These are phyloP conservation scores for Rhizoglyphus robini DNA, from an alignment of 1,140 invertebrate species.

Conservation along the genomic window DNA sequence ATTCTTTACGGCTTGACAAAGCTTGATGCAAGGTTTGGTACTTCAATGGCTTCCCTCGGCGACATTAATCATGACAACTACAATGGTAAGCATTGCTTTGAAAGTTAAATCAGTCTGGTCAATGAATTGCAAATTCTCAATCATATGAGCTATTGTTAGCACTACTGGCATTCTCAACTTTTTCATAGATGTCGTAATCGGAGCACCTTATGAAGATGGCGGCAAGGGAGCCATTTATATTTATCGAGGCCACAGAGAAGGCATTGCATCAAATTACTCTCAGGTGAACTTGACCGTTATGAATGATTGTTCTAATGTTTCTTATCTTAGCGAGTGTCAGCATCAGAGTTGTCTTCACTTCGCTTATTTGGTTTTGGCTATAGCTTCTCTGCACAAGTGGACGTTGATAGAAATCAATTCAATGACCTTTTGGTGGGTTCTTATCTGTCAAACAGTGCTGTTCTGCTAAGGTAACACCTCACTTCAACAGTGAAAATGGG, in stretches of 20 bases:
- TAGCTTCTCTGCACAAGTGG: slow-evolving; percentile 2
- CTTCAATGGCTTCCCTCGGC: slow-evolving; percentile 34
- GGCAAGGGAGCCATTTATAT: slow-evolving; percentile 40
- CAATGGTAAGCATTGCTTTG: slow-evolving; percentile 34
- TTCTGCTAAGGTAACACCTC: slow-evolving; percentile 10
- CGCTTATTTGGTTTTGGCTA: slow-evolving; percentile 18
- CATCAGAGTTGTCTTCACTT: not conserved
- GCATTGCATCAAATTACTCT: slow-evolving; percentile 54
- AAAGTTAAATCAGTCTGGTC: not conserved
- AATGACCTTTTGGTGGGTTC: slow-evolving; percentile 20
- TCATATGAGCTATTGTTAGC: too few relatives aligned
- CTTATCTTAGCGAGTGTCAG: slow-evolving; percentile 11
- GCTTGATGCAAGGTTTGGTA: slow-evolving; percentile 35
- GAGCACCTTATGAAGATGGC: slow-evolving; percentile 40
- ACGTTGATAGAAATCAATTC: slow-evolving; percentile 19
- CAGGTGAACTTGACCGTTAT: slow-evolving; percentile 40
- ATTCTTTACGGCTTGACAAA: slow-evolving; percentile 21
- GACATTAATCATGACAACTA: slow-evolving; percentile 40
- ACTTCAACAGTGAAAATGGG: not conserved
- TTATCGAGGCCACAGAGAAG: slow-evolving; percentile 39
- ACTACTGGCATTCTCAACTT: too few relatives aligned
- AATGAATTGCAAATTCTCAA: too few relatives aligned
- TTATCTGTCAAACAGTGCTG: slow-evolving; percentile 17
- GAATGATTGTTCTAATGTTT: not conserved
- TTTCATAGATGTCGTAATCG: slow-evolving; percentile 37